These are phyloP conservation scores for Enteromius treurensis DNA, from an alignment of 2,797 vertebrate species.

Conservation along the genomic window DNA sequence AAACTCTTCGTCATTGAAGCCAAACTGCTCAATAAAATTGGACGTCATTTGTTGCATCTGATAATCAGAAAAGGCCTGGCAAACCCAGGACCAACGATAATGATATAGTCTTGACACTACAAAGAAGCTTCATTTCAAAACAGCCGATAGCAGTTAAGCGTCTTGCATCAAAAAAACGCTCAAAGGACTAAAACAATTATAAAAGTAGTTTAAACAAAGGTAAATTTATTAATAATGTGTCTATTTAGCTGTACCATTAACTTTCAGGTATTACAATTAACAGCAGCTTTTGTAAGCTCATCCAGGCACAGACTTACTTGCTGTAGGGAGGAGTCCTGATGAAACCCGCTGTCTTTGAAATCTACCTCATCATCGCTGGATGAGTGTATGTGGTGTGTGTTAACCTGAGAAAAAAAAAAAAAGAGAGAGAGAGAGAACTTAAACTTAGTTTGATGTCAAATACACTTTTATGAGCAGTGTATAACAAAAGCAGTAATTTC, in stretches of 20 bases:
- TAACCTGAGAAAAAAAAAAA: constrained; percentile 75
- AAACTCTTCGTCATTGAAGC: constrained; percentile 99
- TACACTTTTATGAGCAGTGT: background rate
- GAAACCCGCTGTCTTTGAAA: constrained; percentile 97
- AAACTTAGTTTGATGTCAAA: background rate
- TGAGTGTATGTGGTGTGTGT: constrained; percentile 97
- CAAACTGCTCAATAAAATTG: constrained; percentile 99
- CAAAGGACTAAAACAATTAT: background rate
- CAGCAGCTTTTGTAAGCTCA: constrained; percentile 34
- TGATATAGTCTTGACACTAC: constrained; percentile 92
- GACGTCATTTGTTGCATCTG: constrained; percentile 99
- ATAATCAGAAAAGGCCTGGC: constrained; percentile 99
- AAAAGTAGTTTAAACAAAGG: constrained; percentile 29
- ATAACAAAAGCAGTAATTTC: background rate
- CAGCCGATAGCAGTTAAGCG: constrained; percentile 43
- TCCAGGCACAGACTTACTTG: constrained; percentile 86
- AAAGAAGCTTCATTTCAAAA: constrained; percentile 68
- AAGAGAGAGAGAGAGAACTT: too few relatives aligned
- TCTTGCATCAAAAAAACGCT: background rate
- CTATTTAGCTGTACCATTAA: constrained; percentile 15
- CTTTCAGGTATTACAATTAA: background rate
- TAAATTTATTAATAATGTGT: constrained; percentile 14
- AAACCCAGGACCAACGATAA: constrained; percentile 99
- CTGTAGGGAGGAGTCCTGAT: constrained; percentile 97
- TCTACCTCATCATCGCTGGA: constrained; percentile 98